Conservation (phyloP, 2,113 vertebrate species). For the Ammodramus savannarum region DNA sequence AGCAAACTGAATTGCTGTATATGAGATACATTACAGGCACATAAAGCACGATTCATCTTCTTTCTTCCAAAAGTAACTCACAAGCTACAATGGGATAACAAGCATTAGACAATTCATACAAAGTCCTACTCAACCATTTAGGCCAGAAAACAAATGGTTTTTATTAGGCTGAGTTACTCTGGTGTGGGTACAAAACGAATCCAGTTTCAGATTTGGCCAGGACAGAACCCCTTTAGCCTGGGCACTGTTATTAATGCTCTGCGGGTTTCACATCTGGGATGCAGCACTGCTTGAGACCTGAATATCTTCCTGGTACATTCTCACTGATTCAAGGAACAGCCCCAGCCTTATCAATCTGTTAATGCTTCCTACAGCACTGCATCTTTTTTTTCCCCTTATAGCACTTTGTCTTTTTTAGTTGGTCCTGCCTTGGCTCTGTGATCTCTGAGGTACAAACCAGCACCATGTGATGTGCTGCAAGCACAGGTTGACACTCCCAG, state of each 20-base stretch:
- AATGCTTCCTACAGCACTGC: neutral
- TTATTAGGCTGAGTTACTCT: neutral
- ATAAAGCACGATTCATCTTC: neutral
- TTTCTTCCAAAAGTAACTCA: neutral
- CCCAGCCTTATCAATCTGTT: neutral
- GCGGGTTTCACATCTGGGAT: neutral
- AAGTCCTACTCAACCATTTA: neutral
- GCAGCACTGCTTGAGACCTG: neutral
- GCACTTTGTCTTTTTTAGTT: neutral
- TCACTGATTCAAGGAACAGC: neutral
- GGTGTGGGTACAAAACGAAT: neutral
- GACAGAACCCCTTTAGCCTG: neutral
- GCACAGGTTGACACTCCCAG: neutral
- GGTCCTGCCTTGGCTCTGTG: neutral
- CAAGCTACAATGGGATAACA: neutral
- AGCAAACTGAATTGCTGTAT: neutral
- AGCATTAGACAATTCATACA: neutral
- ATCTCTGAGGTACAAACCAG: neutral
- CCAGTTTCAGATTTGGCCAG: neutral
- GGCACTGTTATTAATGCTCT: neutral
- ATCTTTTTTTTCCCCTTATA: neutral
- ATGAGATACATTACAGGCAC: neutral
- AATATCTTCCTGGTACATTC: neutral
- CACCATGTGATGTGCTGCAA: neutral
- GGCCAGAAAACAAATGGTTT: neutral